A percentile compares a stretch with the other conserved stretches of the same genome.
phyloP scores from a whole-genome alignment of 37 sponge, comb jelly and placozoan genomes.

The Dysidea cf. avara region DNA sequence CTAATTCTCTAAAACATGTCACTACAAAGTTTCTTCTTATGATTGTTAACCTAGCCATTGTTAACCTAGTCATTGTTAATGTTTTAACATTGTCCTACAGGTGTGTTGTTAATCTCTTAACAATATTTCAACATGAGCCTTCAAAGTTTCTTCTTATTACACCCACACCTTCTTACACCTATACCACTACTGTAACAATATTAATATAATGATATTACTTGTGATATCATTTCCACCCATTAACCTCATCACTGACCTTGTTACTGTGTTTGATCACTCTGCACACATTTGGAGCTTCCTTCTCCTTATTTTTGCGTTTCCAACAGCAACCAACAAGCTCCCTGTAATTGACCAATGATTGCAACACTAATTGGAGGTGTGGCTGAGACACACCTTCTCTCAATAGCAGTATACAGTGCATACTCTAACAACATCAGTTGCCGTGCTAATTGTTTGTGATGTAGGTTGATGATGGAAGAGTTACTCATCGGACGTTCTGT shows the following conservation, averaged over 20 bases:
- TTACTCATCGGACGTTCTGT: neutral
- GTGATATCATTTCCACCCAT: too few relatives aligned
- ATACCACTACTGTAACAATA: too few relatives aligned
- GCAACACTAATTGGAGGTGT: neutral
- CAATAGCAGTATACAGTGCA: constrained; percentile 53
- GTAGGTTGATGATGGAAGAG: constrained; percentile 1
- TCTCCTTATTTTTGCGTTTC: constrained; percentile 64
- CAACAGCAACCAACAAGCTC: constrained; percentile 69
- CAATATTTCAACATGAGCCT: too few relatives aligned
- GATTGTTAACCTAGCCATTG: too few relatives aligned
- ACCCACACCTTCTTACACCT: neutral
- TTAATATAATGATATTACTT: too few relatives aligned
- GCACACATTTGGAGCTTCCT: constrained; percentile 58
- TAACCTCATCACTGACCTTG: constrained; percentile 44
- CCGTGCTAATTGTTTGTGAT: too few relatives aligned
- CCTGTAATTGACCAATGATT: constrained; percentile 8
- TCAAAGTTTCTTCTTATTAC: too few relatives aligned
- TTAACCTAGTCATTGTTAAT: too few relatives aligned
- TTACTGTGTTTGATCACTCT: constrained; percentile 66
- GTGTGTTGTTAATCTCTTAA: too few relatives aligned
- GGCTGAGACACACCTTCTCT: constrained; percentile 34
- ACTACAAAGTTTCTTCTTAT: too few relatives aligned
- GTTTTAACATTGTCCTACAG: too few relatives aligned
- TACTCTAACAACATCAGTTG: constrained; percentile 81
- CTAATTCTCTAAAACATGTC: too few relatives aligned